These are phyloP conservation scores for Rallus crepitans DNA, from an alignment of 2,797 vertebrate genomes.

Conservation along the genomic window DNA sequence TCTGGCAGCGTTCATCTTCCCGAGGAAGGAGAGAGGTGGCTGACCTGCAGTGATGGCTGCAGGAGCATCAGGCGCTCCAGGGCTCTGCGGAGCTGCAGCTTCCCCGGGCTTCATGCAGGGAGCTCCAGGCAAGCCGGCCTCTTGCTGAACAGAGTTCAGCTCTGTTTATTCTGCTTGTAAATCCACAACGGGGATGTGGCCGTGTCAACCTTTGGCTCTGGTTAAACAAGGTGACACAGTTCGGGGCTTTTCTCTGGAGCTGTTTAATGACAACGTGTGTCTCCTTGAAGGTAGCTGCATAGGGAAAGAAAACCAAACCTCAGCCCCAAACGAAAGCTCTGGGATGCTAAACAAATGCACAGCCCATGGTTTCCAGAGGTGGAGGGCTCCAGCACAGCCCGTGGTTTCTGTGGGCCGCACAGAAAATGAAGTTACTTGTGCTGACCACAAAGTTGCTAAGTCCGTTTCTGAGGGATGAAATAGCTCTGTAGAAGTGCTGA, in stretches of 20 bases:
- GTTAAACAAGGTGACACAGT: conserved; percentile 17
- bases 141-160: background rate
- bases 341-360: background rate
- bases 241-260: background rate
- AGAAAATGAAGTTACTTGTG: conserved; percentile 39
- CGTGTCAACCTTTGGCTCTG: background rate
- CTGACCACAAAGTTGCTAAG: conserved; percentile 38
- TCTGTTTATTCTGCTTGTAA: background rate
- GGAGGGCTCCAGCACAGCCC: background rate
- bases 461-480: conserved; percentile 24
- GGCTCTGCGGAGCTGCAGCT: conserved; percentile 5
- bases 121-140: background rate
- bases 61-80: background rate
- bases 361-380: background rate
- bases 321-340: background rate
- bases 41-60: background rate
- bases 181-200: background rate
- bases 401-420: background rate
- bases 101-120: background rate
- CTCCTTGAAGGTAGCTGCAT: background rate
- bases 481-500: conserved; percentile 37
- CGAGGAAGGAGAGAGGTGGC: background rate
- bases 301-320: background rate
- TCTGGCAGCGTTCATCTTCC: background rate
- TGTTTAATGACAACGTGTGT: background rate